A percentile compares a stretch with the other conserved stretches of the same genome.
Conservation (phyloP, 53 echinoderm and acorn worm genomes). For the Holothuria leucospilota region DNA sequence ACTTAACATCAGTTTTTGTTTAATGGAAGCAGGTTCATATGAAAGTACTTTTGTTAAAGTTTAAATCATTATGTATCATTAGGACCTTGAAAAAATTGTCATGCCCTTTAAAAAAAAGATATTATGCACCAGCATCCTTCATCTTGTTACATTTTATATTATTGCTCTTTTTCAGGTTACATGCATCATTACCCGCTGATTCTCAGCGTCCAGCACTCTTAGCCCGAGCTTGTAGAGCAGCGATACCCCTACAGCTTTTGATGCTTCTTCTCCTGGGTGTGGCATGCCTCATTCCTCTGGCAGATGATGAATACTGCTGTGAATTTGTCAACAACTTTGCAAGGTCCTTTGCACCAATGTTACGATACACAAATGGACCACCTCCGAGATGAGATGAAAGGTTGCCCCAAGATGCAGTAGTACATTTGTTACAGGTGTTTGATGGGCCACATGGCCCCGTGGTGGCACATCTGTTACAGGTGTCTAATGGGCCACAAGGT, state of each 20-base stretch:
- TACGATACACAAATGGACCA: slow-evolving; percentile 94
- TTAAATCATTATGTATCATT: too few relatives aligned
- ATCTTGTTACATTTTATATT: too few relatives aligned
- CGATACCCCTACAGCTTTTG: slow-evolving; percentile 91
- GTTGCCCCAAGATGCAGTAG: not conserved
- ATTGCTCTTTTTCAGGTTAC: not conserved
- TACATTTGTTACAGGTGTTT: not conserved
- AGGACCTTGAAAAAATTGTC: too few relatives aligned
- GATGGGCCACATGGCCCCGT: too few relatives aligned
- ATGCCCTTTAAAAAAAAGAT: too few relatives aligned
- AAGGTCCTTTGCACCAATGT: slow-evolving; percentile 91
- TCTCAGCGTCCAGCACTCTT: slow-evolving; percentile 64
- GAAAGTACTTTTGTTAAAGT: too few relatives aligned
- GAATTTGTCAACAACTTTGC: slow-evolving; percentile 96
- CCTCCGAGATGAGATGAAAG: slow-evolving; percentile 72
- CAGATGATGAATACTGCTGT: slow-evolving; percentile 98
- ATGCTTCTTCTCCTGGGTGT: slow-evolving; percentile 98
- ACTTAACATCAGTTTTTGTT: too few relatives aligned
- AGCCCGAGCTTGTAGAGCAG: slow-evolving; percentile 81
- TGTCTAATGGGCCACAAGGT: too few relatives aligned
- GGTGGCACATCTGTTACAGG: not conserved
- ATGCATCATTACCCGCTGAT: slow-evolving; percentile 1
- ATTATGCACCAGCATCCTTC: too few relatives aligned
- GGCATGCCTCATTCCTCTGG: slow-evolving; percentile 97
- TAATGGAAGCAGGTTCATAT: too few relatives aligned